These are phyloP conservation scores for Athripsodes cinereus DNA, from an alignment of 2,888 invertebrate genomes.

Conservation along the genomic window DNA sequence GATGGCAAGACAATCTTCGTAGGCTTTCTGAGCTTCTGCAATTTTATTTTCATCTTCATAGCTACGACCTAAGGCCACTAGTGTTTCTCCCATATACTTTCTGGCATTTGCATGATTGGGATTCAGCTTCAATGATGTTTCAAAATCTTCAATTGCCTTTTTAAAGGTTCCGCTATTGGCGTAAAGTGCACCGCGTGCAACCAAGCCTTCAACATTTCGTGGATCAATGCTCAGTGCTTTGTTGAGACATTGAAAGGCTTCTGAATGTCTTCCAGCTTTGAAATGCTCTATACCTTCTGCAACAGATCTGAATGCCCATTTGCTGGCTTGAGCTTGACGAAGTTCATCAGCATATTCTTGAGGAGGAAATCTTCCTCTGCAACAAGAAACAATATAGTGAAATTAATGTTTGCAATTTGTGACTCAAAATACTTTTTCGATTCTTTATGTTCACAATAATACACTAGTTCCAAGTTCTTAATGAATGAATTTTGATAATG, in stretches of 20 bases:
- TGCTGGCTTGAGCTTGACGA: constrained; percentile 84
- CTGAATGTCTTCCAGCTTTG: constrained; percentile 86
- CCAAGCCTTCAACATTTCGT: constrained; percentile 85
- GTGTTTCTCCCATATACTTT: constrained; percentile 89
- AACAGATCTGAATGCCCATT: constrained; percentile 89
- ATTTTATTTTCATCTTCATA: constrained; percentile 83
- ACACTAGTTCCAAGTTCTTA: no score
- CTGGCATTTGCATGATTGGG: constrained; percentile 88
- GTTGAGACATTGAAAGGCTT: constrained; percentile 91
- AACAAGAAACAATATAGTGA: no score
- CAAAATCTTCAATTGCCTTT: constrained; percentile 92
- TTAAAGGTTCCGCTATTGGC: constrained; percentile 92
- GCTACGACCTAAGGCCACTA: constrained; percentile 82
- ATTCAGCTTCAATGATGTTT: constrained; percentile 82
- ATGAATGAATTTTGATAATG: no score
- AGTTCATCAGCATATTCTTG: constrained; percentile 79
- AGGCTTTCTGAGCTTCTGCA: constrained; percentile 78
- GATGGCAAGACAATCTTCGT: constrained; percentile 75
- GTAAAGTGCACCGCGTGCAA: constrained; percentile 85
- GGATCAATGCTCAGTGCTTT: constrained; percentile 90
- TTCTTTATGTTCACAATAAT: no score
- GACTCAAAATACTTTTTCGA: background rate
- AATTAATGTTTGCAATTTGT: background rate
- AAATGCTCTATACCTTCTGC: constrained; percentile 95
- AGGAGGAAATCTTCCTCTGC: constrained; percentile 68